phyloP scores from a whole-genome alignment of 37 sponge, comb jelly and placozoan genomes.

The Cliona cf. orientalis region DNA sequence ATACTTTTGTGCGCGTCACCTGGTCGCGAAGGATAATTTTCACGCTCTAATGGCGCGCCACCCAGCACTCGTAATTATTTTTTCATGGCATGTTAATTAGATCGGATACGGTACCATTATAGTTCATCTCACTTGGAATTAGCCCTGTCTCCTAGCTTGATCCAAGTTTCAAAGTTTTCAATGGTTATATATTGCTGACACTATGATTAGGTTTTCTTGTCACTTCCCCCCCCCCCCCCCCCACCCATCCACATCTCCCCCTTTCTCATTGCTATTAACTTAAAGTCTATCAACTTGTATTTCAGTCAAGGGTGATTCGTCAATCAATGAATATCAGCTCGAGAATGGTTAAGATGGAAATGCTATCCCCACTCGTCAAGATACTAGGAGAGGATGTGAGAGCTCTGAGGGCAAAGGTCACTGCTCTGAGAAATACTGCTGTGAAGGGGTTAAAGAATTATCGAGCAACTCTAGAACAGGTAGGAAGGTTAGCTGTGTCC shows the following conservation, averaged over 20 bases:
- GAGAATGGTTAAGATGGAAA: not conserved
- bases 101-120: too few relatives aligned
- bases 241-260: not conserved
- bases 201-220: not conserved
- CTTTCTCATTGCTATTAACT: not conserved
- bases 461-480: constrained; percentile 10
- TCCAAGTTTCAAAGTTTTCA: too few relatives aligned
- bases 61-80: too few relatives aligned
- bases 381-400: constrained; percentile 41
- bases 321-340: constrained; percentile 8
- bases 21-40: too few relatives aligned
- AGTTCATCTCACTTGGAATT: too few relatives aligned
- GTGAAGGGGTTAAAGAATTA: constrained; percentile 30
- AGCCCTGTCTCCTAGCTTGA: too few relatives aligned
- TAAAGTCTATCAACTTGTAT: not conserved
- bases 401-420: constrained; percentile 33
- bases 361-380: constrained; percentile 6
- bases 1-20: too few relatives aligned
- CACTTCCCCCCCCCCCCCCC: not conserved
- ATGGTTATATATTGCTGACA: not conserved
- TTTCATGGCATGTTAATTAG: too few relatives aligned
- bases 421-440: constrained; percentile 26
- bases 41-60: too few relatives aligned
- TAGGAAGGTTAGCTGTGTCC: not conserved
- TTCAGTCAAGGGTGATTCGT: constrained; percentile 14